Evolutionary conservation across 1,140 invertebrate genomes (phyloP).

Genomic region (Temnothorax curvispinosus): DNA sequence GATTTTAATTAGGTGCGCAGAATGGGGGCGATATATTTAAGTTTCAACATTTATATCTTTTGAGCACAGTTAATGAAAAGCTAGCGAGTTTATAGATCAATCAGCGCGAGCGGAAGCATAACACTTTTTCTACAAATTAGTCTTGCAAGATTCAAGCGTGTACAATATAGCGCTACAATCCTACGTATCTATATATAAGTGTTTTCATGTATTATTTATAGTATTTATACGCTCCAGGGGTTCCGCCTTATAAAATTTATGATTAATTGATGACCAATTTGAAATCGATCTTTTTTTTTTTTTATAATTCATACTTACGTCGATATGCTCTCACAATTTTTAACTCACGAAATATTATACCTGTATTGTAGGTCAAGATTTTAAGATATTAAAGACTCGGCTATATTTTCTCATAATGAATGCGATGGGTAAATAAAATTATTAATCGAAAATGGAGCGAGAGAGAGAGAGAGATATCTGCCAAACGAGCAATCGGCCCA

Average conservation of each 20-base stretch:
- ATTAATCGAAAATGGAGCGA: not conserved
- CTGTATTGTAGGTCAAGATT: not conserved
- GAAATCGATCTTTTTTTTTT: not conserved
- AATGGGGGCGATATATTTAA: not conserved
- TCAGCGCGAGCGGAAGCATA: not conserved
- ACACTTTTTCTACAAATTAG: not conserved
- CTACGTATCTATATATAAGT: not conserved
- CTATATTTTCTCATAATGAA: not conserved
- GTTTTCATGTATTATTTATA: not conserved
- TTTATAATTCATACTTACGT: not conserved
- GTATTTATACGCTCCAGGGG: not conserved
- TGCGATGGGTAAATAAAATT: not conserved
- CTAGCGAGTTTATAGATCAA: constrained; percentile 1
- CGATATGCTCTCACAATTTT: not conserved
- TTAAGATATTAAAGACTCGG: not conserved
- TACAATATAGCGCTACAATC: not conserved
- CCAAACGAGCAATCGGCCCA: not conserved
- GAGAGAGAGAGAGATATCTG: not conserved
- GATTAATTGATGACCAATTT: not conserved
- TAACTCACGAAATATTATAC: not conserved
- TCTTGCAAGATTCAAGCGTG: not conserved
- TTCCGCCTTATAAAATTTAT: not conserved
- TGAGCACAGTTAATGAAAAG: not conserved
- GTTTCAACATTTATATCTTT: not conserved
- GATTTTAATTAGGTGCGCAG: not conserved